phyloP scores from a whole-genome alignment of 2,113 vertebrate genomes.

The Panthera uncia region DNA sequence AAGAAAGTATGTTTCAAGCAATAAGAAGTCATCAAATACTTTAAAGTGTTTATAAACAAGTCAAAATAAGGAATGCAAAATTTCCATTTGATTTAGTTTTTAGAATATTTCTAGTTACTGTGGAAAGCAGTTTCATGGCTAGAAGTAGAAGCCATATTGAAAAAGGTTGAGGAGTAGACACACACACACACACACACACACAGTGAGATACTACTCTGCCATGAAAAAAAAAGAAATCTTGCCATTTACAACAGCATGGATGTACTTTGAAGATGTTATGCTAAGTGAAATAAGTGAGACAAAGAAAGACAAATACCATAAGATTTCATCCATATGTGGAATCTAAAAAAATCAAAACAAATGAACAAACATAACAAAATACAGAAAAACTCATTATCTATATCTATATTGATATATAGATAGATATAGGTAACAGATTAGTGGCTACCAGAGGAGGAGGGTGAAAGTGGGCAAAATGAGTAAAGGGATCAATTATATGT shows the following conservation, averaged over 20 bases:
- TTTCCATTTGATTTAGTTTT: background rate
- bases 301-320: background rate
- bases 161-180: background rate
- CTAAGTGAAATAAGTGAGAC: background rate
- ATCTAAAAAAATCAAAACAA: background rate
- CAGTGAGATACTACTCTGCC: background rate
- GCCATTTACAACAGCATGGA: background rate
- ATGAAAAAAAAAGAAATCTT: background rate
- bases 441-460: background rate
- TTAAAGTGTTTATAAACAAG: background rate
- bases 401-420: background rate
- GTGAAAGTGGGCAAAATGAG: background rate
- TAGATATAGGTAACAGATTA: background rate
- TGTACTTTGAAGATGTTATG: background rate
- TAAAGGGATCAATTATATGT: background rate
- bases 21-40: background rate
- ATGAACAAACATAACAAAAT: background rate
- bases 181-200: background rate
- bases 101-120: background rate
- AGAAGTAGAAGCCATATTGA: background rate
- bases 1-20: background rate
- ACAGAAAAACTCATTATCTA: background rate
- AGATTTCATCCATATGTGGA: background rate
- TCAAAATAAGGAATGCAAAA: conserved; percentile 14
- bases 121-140: background rate